phyloP scores from a whole-genome alignment of 2,888 invertebrate species.

The Netelia inedita region DNA sequence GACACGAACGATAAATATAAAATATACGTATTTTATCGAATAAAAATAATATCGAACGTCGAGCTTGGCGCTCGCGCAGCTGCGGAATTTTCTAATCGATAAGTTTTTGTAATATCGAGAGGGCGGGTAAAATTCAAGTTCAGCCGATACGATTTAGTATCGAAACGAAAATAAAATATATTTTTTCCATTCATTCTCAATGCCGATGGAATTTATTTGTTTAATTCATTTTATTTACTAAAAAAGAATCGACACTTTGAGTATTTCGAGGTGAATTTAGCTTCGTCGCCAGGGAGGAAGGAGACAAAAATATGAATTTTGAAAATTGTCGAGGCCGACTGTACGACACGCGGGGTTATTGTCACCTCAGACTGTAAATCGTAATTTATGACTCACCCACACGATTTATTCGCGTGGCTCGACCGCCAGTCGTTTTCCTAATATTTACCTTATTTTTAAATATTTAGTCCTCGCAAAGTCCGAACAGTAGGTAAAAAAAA shows the following conservation, averaged over 20 bases:
- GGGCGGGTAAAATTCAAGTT: too few species aligned
- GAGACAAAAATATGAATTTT: neutral
- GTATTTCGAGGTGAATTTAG: too few species aligned
- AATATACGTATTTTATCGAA: neutral
- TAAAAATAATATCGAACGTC: neutral
- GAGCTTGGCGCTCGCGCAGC: neutral
- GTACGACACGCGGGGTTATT: slow-evolving; percentile 24
- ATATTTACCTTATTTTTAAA: neutral
- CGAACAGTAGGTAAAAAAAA: neutral
- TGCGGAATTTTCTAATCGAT: too few species aligned
- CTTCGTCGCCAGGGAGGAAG: neutral
- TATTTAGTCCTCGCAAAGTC: neutral
- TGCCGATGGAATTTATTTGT: too few species aligned
- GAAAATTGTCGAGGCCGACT: neutral
- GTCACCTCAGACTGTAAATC: slow-evolving; percentile 27
- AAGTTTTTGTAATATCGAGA: too few species aligned
- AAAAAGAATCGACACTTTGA: too few species aligned
- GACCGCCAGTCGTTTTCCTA: slow-evolving; percentile 47
- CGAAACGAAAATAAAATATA: too few species aligned
- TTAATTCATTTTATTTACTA: too few species aligned
- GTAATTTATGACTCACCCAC: slow-evolving; percentile 46
- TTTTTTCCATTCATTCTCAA: too few species aligned
- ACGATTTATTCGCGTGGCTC: slow-evolving; percentile 17
- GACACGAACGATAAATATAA: neutral
- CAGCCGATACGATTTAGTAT: too few species aligned